These are phyloP conservation scores for Ormyrus rosae DNA, from an alignment of 2,888 invertebrate species.

Conservation along the genomic window DNA sequence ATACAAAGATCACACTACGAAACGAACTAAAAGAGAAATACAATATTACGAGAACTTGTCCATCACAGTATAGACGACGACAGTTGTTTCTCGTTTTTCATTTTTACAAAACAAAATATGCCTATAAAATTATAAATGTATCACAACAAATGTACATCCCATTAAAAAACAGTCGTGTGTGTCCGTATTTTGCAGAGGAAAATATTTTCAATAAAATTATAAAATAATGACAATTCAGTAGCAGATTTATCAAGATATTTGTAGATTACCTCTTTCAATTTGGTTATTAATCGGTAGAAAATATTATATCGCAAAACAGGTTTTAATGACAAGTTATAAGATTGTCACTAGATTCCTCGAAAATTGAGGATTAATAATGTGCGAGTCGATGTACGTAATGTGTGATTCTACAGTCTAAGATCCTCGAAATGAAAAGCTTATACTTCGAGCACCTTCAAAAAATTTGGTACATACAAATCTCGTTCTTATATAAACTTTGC, in stretches of 20 bases:
- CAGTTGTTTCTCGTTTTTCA: conserved; percentile 31
- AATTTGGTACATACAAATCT: conserved; percentile 5
- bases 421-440: conserved; percentile 38
- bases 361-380: conserved; percentile 35
- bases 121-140: conserved; percentile 71
- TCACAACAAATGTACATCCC: conserved; percentile 72
- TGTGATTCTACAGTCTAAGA: conserved; percentile 43
- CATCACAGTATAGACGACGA: conserved; percentile 19
- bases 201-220: conserved; percentile 3
- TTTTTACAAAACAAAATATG: conserved; percentile 60
- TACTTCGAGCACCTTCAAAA: conserved; percentile 32
- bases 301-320: background rate
- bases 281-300: conserved; percentile 7
- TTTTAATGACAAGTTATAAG: conserved; percentile 43
- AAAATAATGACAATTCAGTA: conserved; percentile 8
- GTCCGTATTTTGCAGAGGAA: conserved; percentile 25
- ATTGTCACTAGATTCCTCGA: conserved; percentile 45
- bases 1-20: conserved; percentile 49
- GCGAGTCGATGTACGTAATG: conserved; percentile 48
- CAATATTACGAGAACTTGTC: conserved; percentile 25
- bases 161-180: conserved; percentile 49
- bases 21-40: conserved; percentile 18
- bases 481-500: background rate
- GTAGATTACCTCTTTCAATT: conserved; percentile 11
- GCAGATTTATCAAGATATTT: conserved; percentile 26